These are phyloP conservation scores for Myathropa florea DNA, from an alignment of 2,888 invertebrate species.

Conservation along the genomic window DNA sequence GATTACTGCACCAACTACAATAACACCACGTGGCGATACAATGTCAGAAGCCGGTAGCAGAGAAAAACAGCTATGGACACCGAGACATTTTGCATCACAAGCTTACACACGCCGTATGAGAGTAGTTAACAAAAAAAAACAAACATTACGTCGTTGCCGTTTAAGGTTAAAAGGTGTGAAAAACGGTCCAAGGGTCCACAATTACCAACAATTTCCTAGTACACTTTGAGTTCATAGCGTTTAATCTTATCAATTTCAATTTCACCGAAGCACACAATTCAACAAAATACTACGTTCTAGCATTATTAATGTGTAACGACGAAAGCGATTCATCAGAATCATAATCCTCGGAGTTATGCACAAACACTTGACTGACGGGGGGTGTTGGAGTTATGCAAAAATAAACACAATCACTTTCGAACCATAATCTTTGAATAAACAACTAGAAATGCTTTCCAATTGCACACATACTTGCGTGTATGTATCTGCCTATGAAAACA, in stretches of 20 bases:
- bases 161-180: background rate
- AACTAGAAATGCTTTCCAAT: background rate
- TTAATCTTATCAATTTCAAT: background rate
- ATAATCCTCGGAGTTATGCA: background rate
- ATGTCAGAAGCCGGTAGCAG: too few relatives aligned
- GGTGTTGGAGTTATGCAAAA: background rate
- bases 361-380: background rate
- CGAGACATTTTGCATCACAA: too few relatives aligned
- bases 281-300: background rate
- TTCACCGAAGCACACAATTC: background rate
- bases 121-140: background rate
- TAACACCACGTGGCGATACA: too few relatives aligned
- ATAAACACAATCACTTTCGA: background rate
- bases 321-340: background rate
- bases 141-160: background rate
- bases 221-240: background rate
- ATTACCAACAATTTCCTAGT: background rate
- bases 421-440: background rate
- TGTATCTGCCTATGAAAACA: background rate
- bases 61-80: too few relatives aligned
- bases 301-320: background rate
- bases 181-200: background rate
- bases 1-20: too few relatives aligned
- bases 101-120: background rate
- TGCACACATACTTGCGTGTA: background rate